A percentile compares a stretch with the other conserved stretches of the same genome.
Conservation (phyloP, 2,888 invertebrate species). For the Listrodromus nycthemerus region DNA sequence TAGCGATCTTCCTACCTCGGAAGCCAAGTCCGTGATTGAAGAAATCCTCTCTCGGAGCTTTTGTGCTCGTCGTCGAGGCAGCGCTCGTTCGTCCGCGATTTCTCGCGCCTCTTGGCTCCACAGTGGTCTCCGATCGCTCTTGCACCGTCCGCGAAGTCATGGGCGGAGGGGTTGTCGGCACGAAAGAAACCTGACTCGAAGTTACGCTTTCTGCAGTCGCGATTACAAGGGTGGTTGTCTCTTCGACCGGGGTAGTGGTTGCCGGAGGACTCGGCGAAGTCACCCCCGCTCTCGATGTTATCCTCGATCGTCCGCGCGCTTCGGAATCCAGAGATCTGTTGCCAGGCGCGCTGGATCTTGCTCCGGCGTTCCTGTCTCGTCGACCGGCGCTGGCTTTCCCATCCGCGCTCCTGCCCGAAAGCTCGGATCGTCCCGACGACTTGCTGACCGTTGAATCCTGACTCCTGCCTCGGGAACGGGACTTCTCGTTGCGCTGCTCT, state of each 20-base stretch:
- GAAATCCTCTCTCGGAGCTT: conserved; percentile 76
- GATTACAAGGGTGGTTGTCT: background rate
- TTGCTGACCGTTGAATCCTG: conserved; percentile 19
- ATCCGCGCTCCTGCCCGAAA: background rate
- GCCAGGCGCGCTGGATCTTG: conserved; percentile 53
- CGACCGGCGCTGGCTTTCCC: conserved; percentile 26
- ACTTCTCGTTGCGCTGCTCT: conserved; percentile 28
- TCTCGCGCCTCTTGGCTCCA: conserved; percentile 29
- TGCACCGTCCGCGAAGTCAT: conserved; percentile 59
- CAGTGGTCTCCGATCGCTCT: conserved; percentile 49
- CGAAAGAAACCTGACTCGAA: conserved; percentile 50
- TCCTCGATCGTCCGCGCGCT: conserved; percentile 55
- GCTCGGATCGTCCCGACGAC: background rate
- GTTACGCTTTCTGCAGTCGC: conserved; percentile 33
- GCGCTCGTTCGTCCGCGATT: conserved; percentile 52
- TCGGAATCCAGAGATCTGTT: conserved; percentile 63
- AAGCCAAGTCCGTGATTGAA: conserved; percentile 81
- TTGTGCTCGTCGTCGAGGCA: conserved; percentile 44
- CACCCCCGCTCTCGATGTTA: conserved; percentile 19
- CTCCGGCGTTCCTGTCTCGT: conserved; percentile 65
- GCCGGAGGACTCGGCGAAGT: conserved; percentile 14
- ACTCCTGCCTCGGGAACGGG: conserved; percentile 46
- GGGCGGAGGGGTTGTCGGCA: conserved; percentile 44
- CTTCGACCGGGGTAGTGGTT: background rate
- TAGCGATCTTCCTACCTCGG: conserved; percentile 76